These are phyloP conservation scores for Macrosiphum euphorbiae DNA, from an alignment of 2,888 invertebrate species.

Conservation along the genomic window DNA sequence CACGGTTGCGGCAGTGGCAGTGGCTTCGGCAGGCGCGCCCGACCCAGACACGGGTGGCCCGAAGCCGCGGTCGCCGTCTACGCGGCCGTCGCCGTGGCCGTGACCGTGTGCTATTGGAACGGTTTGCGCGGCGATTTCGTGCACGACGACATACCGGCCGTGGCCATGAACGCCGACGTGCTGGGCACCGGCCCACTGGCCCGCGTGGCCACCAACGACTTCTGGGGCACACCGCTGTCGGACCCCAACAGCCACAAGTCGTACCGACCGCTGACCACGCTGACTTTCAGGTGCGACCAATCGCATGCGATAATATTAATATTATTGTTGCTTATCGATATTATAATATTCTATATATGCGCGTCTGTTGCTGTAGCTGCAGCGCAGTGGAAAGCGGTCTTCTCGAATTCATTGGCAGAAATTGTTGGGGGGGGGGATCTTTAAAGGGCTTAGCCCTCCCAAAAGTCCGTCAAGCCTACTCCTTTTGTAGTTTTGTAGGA, in stretches of 20 bases:
- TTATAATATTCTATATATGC: too few species aligned
- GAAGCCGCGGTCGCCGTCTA: conserved; percentile 62
- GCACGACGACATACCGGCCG: conserved; percentile 89
- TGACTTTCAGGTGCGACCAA: conserved; percentile 83
- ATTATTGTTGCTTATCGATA: too few species aligned
- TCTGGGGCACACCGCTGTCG: conserved; percentile 92
- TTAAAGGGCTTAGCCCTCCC: too few species aligned
- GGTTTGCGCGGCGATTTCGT: conserved; percentile 86
- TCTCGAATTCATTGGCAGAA: too few species aligned
- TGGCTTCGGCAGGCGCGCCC: conserved; percentile 15
- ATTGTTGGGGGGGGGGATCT: too few species aligned
- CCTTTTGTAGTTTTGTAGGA: too few species aligned
- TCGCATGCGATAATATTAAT: background rate
- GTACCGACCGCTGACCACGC: conserved; percentile 85
- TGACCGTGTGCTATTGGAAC: conserved; percentile 80
- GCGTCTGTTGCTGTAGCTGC: too few species aligned
- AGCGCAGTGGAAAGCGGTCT: too few species aligned
- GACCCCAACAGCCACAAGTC: conserved; percentile 87
- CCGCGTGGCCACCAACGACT: conserved; percentile 82
- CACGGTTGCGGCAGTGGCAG: background rate
- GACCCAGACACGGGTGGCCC: conserved; percentile 35
- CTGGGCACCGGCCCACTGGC: conserved; percentile 77
- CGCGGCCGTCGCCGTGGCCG: conserved; percentile 68
- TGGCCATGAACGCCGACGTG: conserved; percentile 86
- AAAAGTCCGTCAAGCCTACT: too few species aligned